phyloP scores from a whole-genome alignment of 1,140 invertebrate genomes.

The Drosophila serrata region DNA sequence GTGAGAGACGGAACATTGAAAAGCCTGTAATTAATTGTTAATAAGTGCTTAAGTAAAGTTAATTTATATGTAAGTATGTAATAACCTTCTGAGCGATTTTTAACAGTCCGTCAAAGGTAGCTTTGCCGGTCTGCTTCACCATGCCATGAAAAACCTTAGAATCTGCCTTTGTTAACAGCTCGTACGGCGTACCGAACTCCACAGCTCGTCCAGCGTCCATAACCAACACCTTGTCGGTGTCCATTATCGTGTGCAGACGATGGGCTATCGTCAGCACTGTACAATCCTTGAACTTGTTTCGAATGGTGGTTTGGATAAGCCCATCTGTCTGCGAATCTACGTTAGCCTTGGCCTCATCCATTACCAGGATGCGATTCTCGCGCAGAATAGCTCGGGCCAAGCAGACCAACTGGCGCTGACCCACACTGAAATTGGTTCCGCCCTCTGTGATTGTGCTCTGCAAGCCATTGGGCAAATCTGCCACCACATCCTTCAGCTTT shows the following conservation, averaged over 20 bases:
- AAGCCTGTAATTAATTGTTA: neutral
- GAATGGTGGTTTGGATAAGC: constrained; percentile 90
- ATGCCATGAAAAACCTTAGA: constrained; percentile 87
- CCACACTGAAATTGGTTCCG: constrained; percentile 92
- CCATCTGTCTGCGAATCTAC: constrained; percentile 90
- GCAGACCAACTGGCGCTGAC: constrained; percentile 93
- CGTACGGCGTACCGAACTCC: constrained; percentile 89
- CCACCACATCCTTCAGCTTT: constrained; percentile 90
- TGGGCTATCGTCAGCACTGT: constrained; percentile 95
- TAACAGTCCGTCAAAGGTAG: constrained; percentile 87
- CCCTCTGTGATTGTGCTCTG: constrained; percentile 91
- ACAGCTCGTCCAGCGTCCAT: constrained; percentile 87
- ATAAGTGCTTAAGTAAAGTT: neutral
- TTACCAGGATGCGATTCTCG: constrained; percentile 90
- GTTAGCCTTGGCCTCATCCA: constrained; percentile 91
- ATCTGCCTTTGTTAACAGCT: constrained; percentile 86
- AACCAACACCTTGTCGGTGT: constrained; percentile 88
- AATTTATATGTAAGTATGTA: neutral
- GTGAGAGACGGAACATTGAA: neutral
- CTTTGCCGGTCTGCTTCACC: constrained; percentile 88
- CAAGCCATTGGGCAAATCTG: constrained; percentile 88
- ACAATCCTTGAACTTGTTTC: constrained; percentile 90
- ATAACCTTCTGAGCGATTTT: constrained; percentile 87
- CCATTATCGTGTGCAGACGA: constrained; percentile 92
- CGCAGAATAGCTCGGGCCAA: constrained; percentile 92